Evolutionary conservation across 2,888 invertebrate genomes (phyloP), one percentile per base, ranked within the genome.

Genomic region (Andrena marginata): DNA sequence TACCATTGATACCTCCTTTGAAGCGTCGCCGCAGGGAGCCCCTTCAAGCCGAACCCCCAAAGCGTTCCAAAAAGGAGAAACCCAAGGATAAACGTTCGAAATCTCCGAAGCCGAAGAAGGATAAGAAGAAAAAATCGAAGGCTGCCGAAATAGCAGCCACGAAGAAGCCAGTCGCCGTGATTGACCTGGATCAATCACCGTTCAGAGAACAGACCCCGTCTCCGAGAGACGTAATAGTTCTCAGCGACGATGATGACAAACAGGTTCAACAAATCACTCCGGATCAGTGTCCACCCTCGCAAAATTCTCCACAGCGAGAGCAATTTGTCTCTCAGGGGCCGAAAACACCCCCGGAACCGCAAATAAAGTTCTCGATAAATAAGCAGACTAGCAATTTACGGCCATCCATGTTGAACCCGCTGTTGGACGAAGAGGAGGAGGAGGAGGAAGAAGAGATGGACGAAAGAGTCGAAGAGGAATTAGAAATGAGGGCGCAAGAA

Each of bases 111-210:
- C 78, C 82, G 65, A 94, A 93, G 80, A 94, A 94, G 79, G 93
- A 94, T 76, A 94, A 94, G 84, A 94, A 94, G 86, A 94, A 93
- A 72, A 94, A 94, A 67, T 92, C 93, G 0, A 93, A 93, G 71
- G 94, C 94, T 2, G 91, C 94, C 79, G 91, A 94, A 86, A 93
- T 95, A 51, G 94, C 95, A 5, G 95, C 95, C 8, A 95, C 95
- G 73, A 95, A 96, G 75, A 97, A 97, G 93, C 97, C 98, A 1
- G 97, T 97, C 8, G 98, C 97, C 26, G 97, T 98, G 77, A 98
- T 98, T 89, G 98, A 98, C 94, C 95, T 98, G 86, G 97, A 97
- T 91, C 96, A 97, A 86, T 97, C 97, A 76, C 98, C 98, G 7
- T 97, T 97, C 94, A 96, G 97, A 91, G 97, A 97, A 92, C 95